Base-by-base conservation (phyloP, 2,888 invertebrate species). In the Scelioninae gen. 1 region DNA sequence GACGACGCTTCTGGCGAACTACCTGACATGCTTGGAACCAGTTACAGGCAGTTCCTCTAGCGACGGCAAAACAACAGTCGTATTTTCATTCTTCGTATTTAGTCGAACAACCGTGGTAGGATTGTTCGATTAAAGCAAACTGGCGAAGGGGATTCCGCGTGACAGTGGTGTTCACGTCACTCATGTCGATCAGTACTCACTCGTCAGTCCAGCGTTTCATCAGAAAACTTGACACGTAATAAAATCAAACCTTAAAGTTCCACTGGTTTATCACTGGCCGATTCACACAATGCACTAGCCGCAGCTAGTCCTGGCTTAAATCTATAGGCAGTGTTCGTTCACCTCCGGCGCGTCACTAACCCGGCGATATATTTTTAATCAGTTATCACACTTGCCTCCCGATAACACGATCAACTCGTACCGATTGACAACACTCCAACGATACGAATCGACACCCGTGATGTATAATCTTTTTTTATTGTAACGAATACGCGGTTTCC, bases 21-120 rank as follows among this genome's bases (percentile, higher is more conserved):
- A 80, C 77, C 86, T 58, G 89, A 88, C 89, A 89, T 89, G 7
- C 65, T 87, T 82, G 75, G 60, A 56, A 55, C 45, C 9, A 56
- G 31, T 77, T 65, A 84, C 85, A 16, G 69, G 66, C 62, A 69
- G 68, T 63, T 62, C 40, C 76, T 82, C 68, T 68, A 82, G 82
- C 84, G 74, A 82, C 81, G 81, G 77, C 62, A 66, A 75, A 71
- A 74, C 38, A 75, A 66, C 85, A 85, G 80, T 58, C 87, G 86
- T 49, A 68, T 86, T 85, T 86, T 86, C 87, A 87, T 87, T 60
- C 49, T 85, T 62, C 34, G n/a, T 5, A 13, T 7, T 51, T 45
- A n/a, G n/a, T n/a, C n/a, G n/a, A n/a, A n/a, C n/a, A n/a, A n/a
- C n/a, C n/a, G n/a, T n/a, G n/a, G n/a, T n/a, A n/a, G n/a, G n/a